phyloP scores from a whole-genome alignment of 2,888 invertebrate genomes.

The Abrostola triplasia region DNA sequence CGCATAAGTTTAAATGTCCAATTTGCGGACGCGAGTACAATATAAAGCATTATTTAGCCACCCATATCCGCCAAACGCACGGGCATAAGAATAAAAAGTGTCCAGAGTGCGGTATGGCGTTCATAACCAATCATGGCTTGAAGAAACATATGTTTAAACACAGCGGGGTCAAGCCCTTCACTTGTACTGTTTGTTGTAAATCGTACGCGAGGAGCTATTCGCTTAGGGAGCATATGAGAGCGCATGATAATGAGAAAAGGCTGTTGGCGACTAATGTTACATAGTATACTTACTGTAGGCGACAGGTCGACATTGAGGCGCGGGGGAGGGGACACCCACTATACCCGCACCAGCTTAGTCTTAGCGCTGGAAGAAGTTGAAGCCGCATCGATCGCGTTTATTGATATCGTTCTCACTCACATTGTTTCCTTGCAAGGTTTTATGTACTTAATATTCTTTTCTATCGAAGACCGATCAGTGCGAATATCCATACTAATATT shows the following conservation, averaged over 20 bases:
- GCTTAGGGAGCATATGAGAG: constrained; percentile 69
- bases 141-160: constrained; percentile 84
- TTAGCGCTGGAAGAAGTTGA: too few relatives aligned
- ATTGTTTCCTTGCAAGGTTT: too few relatives aligned
- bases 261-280: constrained; percentile 18
- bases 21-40: constrained; percentile 76
- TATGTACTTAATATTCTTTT: too few relatives aligned
- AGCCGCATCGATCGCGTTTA: too few relatives aligned
- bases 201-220: constrained; percentile 70
- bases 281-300: not conserved
- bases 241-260: constrained; percentile 57
- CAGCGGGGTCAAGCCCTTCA: constrained; percentile 75
- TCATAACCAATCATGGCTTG: constrained; percentile 81
- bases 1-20: constrained; percentile 77
- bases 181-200: constrained; percentile 76
- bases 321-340: too few relatives aligned
- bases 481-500: too few relatives aligned
- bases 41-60: constrained; percentile 81
- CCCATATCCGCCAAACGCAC: constrained; percentile 80
- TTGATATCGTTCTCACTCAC: too few relatives aligned
- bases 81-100: constrained; percentile 84
- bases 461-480: too few relatives aligned
- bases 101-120: constrained; percentile 81
- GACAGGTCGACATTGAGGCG: too few relatives aligned
- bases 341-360: too few relatives aligned